Evolutionary conservation across 2,113 vertebrate species (phyloP), one percentile per base, ranked within the genome.

Genomic region (Eretmodus cyanostictus): DNA sequence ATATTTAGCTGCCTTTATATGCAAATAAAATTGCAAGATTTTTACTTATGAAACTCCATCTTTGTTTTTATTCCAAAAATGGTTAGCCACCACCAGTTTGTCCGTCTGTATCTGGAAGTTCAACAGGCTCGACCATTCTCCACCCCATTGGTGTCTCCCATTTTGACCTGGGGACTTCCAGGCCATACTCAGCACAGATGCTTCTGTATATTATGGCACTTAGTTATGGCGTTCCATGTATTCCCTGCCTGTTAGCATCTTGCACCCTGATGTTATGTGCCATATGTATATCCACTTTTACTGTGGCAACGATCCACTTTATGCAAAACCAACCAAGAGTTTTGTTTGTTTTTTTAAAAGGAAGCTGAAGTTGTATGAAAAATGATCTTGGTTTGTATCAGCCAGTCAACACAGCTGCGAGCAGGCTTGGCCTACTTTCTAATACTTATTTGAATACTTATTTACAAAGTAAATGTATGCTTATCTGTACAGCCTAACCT

Each of bases 21-120:
- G 98, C 98, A 99, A 99, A 99, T 99, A 99, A 99, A 99, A 99
- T 98, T 98, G 98, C 98, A 98, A 98, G 98, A 98, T 99, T 99
- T 99, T 98, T 99, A 98, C 98, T 95, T 96, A 96, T 87, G 81
- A 71, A 84, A 36, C 87, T 87, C 68, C 0, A 73, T 91, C 79
- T 93, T 82, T 8, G 14, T 55, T 83, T 90, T 82, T 86, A 84
- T 91, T 89, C 45, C 80, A 42, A 10, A 51, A 10, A 45, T 34
- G 17, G 31, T 66, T 66, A 36, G 31, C 61, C 61, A 66, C 31
- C 61, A 12, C 61, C 31, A 66, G 61, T 63, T 63, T 63, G 31
- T 63, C 31, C 4, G 1, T 36, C 31, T 63, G 31, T 63, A 36
- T n/a, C 17, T 66, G 61, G 17, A 66, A 2, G 16, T 63, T 29